Conservation (phyloP, 2,113 vertebrate species). For the Delphinus delphis region DNA sequence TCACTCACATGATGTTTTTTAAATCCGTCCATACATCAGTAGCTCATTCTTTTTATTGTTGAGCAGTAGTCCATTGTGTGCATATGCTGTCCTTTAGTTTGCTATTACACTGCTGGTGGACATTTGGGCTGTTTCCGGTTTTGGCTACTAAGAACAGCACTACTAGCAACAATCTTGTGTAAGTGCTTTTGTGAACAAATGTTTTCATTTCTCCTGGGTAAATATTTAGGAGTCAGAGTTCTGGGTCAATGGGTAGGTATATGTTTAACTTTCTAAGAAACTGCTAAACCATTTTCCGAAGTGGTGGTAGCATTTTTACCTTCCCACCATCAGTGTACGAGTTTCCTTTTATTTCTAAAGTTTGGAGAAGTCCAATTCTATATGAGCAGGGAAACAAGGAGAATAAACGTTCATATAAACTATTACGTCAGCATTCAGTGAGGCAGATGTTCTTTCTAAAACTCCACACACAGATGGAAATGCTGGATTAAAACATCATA, state of each 20-base stretch:
- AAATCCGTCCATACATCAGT: background rate
- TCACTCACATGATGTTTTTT: background rate
- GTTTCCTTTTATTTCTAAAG: background rate
- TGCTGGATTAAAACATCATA: background rate
- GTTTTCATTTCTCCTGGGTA: constrained; percentile 32
- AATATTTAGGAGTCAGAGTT: background rate
- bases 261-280: constrained; percentile 5
- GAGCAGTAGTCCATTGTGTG: background rate
- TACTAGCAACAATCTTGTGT: background rate
- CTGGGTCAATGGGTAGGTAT: background rate
- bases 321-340: background rate
- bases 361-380: background rate
- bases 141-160: background rate
- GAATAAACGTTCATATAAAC: background rate
- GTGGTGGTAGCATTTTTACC: background rate
- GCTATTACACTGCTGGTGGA: background rate
- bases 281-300: background rate
- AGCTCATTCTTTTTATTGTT: background rate
- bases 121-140: background rate
- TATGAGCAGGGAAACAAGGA: background rate
- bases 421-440: background rate
- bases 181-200: background rate
- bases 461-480: background rate
- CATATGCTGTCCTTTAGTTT: background rate
- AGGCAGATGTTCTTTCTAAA: background rate